These are phyloP conservation scores for Silurus lanzhouensis DNA, from an alignment of 2,797 vertebrate genomes.

Conservation along the genomic window DNA sequence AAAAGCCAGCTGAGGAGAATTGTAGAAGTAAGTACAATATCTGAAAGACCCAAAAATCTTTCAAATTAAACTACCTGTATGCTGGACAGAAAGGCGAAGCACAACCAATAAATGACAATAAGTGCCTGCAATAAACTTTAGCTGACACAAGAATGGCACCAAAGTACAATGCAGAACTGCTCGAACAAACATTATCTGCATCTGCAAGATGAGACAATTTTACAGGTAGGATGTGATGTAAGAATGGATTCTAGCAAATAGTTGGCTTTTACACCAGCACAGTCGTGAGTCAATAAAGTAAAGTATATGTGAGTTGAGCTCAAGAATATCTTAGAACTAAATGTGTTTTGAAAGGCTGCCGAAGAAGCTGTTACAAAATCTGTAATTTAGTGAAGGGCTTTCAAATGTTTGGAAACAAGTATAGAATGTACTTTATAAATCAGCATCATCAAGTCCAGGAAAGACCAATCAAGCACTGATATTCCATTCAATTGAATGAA, in stretches of 20 bases:
- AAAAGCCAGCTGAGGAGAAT: too few species aligned
- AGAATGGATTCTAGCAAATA: not conserved
- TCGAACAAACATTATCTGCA: not conserved
- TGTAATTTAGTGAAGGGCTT: not conserved
- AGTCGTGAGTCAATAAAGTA: too few species aligned
- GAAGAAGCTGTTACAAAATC: not conserved
- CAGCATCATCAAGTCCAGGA: too few species aligned
- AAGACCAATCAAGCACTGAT: too few species aligned
- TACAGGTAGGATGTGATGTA: not conserved
- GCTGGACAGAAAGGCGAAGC: not conserved
- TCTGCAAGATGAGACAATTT: not conserved
- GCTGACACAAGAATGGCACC: not conserved
- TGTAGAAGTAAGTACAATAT: too few species aligned
- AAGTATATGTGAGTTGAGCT: not conserved
- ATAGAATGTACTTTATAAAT: too few species aligned
- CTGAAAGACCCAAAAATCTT: not conserved
- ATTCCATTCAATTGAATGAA: not conserved
- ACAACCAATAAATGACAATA: not conserved
- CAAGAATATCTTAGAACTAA: not conserved
- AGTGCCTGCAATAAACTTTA: not conserved
- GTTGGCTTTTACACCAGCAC: not conserved
- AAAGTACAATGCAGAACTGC: not conserved
- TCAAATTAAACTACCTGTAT: not conserved
- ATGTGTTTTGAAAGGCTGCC: not conserved
- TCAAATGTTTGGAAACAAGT: not conserved